Evolutionary conservation across 2,113 vertebrate genomes (phyloP), one percentile per base, ranked within the genome.

Genomic region (Heloderma charlesbogerti): DNA sequence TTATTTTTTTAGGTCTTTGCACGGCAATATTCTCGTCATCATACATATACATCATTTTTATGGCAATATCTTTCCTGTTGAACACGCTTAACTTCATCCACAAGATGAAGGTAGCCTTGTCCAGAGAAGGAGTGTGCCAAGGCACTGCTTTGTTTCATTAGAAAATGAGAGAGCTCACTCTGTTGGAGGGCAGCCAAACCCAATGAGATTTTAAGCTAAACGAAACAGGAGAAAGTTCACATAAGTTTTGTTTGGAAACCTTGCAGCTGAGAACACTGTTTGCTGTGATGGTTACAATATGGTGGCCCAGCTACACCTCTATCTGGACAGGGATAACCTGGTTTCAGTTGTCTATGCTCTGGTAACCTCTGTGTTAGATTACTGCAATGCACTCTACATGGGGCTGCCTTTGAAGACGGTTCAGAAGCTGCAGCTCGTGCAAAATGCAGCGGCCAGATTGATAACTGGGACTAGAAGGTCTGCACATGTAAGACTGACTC

Each of bases 21-120:
- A 91, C 84, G 90, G 95, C 89, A 87, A 89, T 80, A 90, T 90
- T 90, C 60, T 92, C 92, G 31, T 2, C 1, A 67, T 86, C 66
- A 67, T 93, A 91, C 92, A 2, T 90, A 92, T 16, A 87, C 69
- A 87, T 91, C 92, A 92, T 90, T 95, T 96, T 94, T 91, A 74
- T 92, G 54, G 66, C 13, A 37, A 54, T 77, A 40, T 16, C 63
- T 90, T 86, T 77, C 74, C 91, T 77, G 29, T 87, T 94, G 60
- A 82, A 91, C 90, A 67, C 72, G 60, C 34, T 82, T 89, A 29
- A 40, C 78, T 82, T 71, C 34, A 72, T 71, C 87, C 79, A 54
- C n/a, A 40, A 31, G 77, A 71, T 40, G 79, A 89, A 40, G 88
- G 8, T n/a, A 20, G 67, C 4, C 43, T 67, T 54, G 37, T 81